Conservation (phyloP, 2,113 vertebrate genomes). For the Engraulis encrasicolus region DNA sequence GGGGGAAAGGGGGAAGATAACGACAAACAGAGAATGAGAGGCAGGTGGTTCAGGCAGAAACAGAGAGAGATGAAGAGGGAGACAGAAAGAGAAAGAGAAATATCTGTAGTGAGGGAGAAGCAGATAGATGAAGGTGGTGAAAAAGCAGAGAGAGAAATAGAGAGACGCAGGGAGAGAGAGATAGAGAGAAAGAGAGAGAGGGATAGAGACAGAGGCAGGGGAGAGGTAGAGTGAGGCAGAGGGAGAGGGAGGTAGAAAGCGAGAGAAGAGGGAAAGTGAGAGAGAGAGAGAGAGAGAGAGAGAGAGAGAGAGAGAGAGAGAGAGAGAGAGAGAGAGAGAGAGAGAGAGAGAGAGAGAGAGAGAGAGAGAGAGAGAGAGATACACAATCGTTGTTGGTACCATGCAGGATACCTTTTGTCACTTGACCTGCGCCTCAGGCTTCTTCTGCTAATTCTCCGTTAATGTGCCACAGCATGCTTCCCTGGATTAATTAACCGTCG, state of each 20-base stretch:
- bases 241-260: too few relatives aligned
- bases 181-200: background rate
- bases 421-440: conserved; percentile 28
- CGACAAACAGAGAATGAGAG: background rate
- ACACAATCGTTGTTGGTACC: background rate
- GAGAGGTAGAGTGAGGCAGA: background rate
- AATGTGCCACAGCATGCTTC: conserved; percentile 50
- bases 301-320: background rate
- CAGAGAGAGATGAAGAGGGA: too few relatives aligned
- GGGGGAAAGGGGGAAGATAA: background rate
- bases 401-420: conserved; percentile 3
- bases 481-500: conserved; percentile 51
- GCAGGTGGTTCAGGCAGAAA: too few relatives aligned
- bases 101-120: too few relatives aligned
- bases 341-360: too few relatives aligned
- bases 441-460: conserved; percentile 50
- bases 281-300: background rate
- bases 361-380: too few relatives aligned
- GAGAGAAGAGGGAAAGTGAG: background rate
- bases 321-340: background rate
- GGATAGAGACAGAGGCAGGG: background rate
- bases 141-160: background rate
- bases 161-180: background rate
- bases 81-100: background rate
- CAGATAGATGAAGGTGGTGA: too few relatives aligned